Evolutionary conservation across 2,888 invertebrate genomes (phyloP).

Genomic region (Callimorpha dominula): DNA sequence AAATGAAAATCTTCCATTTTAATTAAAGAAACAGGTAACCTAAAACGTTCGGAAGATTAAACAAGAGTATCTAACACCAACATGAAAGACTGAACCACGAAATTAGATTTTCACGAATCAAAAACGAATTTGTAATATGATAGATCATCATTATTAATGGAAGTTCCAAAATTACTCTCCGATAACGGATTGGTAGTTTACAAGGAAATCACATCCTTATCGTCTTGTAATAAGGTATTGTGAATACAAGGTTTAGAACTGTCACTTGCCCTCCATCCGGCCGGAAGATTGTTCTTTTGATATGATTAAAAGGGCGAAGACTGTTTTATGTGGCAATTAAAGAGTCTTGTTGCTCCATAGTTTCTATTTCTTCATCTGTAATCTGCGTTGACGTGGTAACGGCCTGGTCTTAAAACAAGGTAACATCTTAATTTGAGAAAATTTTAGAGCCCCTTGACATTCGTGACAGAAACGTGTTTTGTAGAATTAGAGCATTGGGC

Average conservation of each 20-base stretch:
- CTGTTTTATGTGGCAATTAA: slow-evolving; percentile 84
- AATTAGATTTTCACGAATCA: slow-evolving; percentile 83
- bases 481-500: slow-evolving; percentile 24
- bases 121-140: slow-evolving; percentile 83
- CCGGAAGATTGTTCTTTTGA: slow-evolving; percentile 85
- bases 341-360: slow-evolving; percentile 72
- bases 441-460: slow-evolving; percentile 32
- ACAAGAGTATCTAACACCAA: slow-evolving; percentile 62
- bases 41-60: slow-evolving; percentile 65
- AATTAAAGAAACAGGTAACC: slow-evolving; percentile 56
- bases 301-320: slow-evolving; percentile 86
- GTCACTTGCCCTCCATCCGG: slow-evolving; percentile 73
- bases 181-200: slow-evolving; percentile 54
- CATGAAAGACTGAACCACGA: slow-evolving; percentile 69
- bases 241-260: slow-evolving; percentile 54
- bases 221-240: slow-evolving; percentile 46
- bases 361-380: slow-evolving; percentile 64
- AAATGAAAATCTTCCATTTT: slow-evolving; percentile 41
- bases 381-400: slow-evolving; percentile 33
- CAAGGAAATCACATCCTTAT: slow-evolving; percentile 60
- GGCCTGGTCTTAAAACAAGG: slow-evolving; percentile 28
- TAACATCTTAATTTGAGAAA: slow-evolving; percentile 34
- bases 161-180: slow-evolving; percentile 74
- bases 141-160: slow-evolving; percentile 76
- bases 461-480: slow-evolving; percentile 27